Evolutionary conservation across 1,140 invertebrate species (phyloP).

Genomic region (Arion vulgaris): DNA sequence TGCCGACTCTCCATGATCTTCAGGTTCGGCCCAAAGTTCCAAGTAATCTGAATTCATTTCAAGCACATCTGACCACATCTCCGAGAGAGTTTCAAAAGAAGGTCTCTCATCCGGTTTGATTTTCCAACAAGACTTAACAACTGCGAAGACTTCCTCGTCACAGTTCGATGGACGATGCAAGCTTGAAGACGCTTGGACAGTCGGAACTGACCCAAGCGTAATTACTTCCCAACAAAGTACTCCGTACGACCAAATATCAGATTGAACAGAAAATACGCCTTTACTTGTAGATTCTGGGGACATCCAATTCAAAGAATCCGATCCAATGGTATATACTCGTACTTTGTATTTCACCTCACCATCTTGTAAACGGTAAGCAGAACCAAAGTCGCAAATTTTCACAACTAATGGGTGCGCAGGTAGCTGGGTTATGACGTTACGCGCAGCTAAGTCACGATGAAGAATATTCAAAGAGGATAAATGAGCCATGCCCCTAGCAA

Average conservation of each 20-base stretch:
- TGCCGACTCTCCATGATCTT: too few species aligned
- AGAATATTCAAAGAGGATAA: background rate
- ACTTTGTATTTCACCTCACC: background rate
- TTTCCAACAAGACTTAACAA: background rate
- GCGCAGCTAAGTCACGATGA: background rate
- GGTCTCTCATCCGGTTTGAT: background rate
- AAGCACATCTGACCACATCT: background rate
- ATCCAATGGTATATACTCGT: background rate
- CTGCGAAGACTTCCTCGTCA: background rate
- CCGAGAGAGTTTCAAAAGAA: background rate
- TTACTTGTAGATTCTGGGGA: background rate
- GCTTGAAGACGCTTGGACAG: too few species aligned
- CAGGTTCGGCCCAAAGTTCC: background rate
- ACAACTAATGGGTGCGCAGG: background rate
- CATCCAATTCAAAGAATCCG: background rate
- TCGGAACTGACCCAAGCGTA: background rate
- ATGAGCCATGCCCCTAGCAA: background rate
- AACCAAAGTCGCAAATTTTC: background rate
- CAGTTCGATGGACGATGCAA: background rate
- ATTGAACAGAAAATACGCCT: background rate
- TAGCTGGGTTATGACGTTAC: background rate
- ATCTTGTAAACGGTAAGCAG: background rate
- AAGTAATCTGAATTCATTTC: background rate
- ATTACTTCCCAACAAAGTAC: background rate
- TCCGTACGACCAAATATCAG: background rate